phyloP scores from a whole-genome alignment of 2,797 vertebrate genomes.

The Gouania willdenowi region DNA sequence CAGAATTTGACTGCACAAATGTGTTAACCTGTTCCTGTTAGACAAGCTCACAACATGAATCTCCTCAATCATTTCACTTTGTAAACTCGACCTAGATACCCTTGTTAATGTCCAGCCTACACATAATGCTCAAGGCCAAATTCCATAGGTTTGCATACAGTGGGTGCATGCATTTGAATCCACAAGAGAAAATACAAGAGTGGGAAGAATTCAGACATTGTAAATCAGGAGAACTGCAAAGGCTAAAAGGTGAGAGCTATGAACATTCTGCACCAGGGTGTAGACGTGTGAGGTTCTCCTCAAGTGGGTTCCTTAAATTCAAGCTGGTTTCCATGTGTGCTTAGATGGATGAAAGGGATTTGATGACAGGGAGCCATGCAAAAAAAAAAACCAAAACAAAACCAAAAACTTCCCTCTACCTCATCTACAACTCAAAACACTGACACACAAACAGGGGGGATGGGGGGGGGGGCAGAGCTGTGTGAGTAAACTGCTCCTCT shows the following conservation, averaged over 20 bases:
- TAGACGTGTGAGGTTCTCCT: slow-evolving; percentile 21
- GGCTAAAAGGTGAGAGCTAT: too few species aligned
- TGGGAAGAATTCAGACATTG: too few species aligned
- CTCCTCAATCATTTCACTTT: neutral
- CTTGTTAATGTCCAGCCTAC: too few species aligned
- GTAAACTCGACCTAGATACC: too few species aligned
- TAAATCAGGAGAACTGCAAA: too few species aligned
- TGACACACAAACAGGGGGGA: neutral
- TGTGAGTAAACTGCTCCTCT: slow-evolving; percentile 82
- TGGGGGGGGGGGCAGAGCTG: slow-evolving; percentile 1
- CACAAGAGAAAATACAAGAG: too few species aligned
- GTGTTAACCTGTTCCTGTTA: slow-evolving; percentile 9
- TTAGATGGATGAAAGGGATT: slow-evolving; percentile 28
- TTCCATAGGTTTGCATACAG: slow-evolving; percentile 23
- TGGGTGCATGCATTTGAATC: slow-evolving; percentile 19
- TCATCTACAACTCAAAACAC: too few species aligned
- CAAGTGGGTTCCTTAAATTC: slow-evolving; percentile 15
- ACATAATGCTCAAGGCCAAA: neutral
- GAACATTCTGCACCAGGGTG: too few species aligned
- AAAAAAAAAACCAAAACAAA: neutral
- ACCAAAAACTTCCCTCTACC: neutral
- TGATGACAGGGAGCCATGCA: slow-evolving; percentile 51
- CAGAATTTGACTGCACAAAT: neutral
- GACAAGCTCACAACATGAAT: neutral
- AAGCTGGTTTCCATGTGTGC: slow-evolving; percentile 23